Evolutionary conservation across 2,888 invertebrate genomes (phyloP).

Genomic region (Tachina fera): DNA sequence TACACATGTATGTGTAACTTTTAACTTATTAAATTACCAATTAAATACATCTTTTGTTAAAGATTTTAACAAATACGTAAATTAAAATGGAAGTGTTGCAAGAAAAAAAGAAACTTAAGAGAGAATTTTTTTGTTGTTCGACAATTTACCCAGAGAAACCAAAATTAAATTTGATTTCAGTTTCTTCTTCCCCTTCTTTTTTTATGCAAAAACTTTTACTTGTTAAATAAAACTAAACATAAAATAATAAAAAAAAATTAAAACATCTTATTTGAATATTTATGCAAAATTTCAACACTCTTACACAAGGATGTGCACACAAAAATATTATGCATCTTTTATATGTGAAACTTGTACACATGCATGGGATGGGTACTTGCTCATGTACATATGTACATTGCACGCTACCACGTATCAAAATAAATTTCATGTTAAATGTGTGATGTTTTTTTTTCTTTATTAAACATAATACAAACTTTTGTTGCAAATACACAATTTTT

Average conservation of each 20-base stretch:
- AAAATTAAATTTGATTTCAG: slow-evolving; percentile 63
- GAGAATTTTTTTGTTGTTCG: not conserved
- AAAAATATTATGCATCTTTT: slow-evolving; percentile 10
- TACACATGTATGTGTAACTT: not conserved
- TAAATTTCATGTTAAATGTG: slow-evolving; percentile 49
- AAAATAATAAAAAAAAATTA: slow-evolving; percentile 11
- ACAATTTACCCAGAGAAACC: slow-evolving; percentile 9
- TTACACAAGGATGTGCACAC: not conserved
- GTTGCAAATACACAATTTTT: slow-evolving; percentile 23
- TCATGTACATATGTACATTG: not conserved
- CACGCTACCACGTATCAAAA: slow-evolving; percentile 19
- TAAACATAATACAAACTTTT: not conserved
- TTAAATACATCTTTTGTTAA: slow-evolving; percentile 49
- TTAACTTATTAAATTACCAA: slow-evolving; percentile 30
- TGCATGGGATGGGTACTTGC: not conserved
- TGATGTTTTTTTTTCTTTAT: slow-evolving; percentile 15
- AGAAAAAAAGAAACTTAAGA: slow-evolving; percentile 16
- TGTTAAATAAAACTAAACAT: slow-evolving; percentile 49
- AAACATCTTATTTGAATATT: slow-evolving; percentile 60
- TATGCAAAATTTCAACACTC: slow-evolving; percentile 43
- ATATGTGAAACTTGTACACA: slow-evolving; percentile 5
- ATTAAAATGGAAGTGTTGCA: not conserved
- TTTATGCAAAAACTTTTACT: slow-evolving; percentile 62
- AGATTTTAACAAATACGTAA: slow-evolving; percentile 35
- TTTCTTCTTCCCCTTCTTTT: slow-evolving; percentile 38